phyloP scores from a whole-genome alignment of 2,113 vertebrate species.

The Hemicordylus capensis region DNA sequence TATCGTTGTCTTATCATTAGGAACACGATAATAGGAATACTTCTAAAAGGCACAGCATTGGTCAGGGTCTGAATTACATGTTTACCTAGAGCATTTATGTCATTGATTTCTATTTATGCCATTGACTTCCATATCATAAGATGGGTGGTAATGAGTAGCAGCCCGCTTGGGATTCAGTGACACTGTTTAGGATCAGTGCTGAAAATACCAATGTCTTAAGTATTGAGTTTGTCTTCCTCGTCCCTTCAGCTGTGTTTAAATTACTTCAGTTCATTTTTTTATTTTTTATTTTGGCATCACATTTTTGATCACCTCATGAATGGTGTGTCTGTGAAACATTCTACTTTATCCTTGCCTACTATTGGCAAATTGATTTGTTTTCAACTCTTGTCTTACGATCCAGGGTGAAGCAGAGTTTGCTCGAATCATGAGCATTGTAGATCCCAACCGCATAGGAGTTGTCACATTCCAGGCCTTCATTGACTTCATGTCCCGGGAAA shows the following conservation, averaged over 20 bases:
- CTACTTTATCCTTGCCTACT: not conserved
- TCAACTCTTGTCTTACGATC: constrained; percentile 47
- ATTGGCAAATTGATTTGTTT: constrained; percentile 19
- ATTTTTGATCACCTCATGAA: not conserved
- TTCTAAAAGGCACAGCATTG: not conserved
- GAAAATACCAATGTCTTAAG: not conserved
- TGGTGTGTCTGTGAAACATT: not conserved
- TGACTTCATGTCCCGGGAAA: constrained; percentile 98
- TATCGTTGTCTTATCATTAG: not conserved
- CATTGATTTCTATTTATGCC: not conserved
- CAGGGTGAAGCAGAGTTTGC: constrained; percentile 97
- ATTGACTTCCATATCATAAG: not conserved
- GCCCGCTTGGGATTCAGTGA: not conserved
- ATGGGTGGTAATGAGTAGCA: not conserved
- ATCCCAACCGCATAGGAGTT: constrained; percentile 94
- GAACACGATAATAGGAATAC: not conserved
- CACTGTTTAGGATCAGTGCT: not conserved
- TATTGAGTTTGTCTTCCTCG: not conserved
- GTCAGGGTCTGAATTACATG: not conserved
- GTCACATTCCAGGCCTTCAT: constrained; percentile 99
- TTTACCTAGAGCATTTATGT: constrained; percentile 1
- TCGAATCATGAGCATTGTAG: constrained; percentile 98
- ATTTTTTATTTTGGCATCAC: not conserved
- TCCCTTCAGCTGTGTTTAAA: not conserved
- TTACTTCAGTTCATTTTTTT: not conserved